Conservation (phyloP, 2,113 vertebrate species). For the Chaetodon auriga region DNA sequence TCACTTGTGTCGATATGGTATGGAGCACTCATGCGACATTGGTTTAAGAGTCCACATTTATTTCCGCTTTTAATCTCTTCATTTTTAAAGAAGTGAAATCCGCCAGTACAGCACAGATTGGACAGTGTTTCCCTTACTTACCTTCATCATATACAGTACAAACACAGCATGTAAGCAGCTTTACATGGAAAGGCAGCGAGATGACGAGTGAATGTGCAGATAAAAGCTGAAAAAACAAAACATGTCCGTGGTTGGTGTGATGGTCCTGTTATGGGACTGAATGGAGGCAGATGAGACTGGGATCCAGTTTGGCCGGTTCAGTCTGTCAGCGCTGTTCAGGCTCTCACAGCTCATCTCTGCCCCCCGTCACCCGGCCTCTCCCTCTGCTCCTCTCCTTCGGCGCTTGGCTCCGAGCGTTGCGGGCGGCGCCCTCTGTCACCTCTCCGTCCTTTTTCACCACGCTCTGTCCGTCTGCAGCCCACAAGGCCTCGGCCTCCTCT, state of each 20-base stretch:
- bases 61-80: constrained; percentile 48
- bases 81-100: constrained; percentile 13
- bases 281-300: background rate
- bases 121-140: constrained; percentile 31
- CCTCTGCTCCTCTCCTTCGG: constrained; percentile 71
- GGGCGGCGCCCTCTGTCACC: constrained; percentile 48
- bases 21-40: background rate
- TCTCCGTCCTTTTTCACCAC: constrained; percentile 68
- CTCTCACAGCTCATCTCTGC: constrained; percentile 82
- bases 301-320: constrained; percentile 8
- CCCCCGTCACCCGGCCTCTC: constrained; percentile 73
- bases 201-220: constrained; percentile 1
- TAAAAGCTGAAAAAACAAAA: constrained; percentile 7
- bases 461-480: constrained; percentile 75
- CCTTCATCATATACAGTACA: constrained; percentile 54
- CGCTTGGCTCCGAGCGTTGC: constrained; percentile 79
- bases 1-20: constrained; percentile 7
- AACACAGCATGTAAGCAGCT: constrained; percentile 51
- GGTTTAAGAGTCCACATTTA: constrained; percentile 34
- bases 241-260: constrained; percentile 14
- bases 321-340: constrained; percentile 32
- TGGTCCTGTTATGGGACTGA: background rate
- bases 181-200: constrained; percentile 21
- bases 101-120: constrained; percentile 3
- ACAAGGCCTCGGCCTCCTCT: constrained; percentile 83